These are phyloP conservation scores for Neosalanx taihuensis DNA, from an alignment of 2,797 vertebrate genomes.

Conservation along the genomic window DNA sequence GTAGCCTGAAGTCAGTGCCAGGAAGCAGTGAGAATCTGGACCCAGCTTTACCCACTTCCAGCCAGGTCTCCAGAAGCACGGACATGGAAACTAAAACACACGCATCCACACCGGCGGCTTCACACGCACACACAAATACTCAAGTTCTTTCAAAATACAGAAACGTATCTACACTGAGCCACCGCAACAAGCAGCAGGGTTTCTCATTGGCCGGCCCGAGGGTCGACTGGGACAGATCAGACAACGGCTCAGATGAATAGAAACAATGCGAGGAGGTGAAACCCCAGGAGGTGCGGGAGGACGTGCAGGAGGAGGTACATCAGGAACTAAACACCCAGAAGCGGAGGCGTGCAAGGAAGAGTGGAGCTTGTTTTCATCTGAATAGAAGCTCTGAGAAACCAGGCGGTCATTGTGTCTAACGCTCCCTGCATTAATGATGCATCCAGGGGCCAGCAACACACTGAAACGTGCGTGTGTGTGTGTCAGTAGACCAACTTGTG, in stretches of 20 bases:
- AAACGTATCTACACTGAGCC: neutral
- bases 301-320: constrained; percentile 26
- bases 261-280: neutral
- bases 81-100: constrained; percentile 3
- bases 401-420: constrained; percentile 40
- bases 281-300: constrained; percentile 34
- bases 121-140: neutral
- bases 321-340: no score
- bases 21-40: constrained; percentile 8
- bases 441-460: constrained; percentile 31
- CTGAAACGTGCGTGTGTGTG: constrained; percentile 6
- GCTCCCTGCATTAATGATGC: constrained; percentile 49
- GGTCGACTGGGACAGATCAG: constrained; percentile 37
- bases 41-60: constrained; percentile 6
- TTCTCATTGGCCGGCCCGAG: constrained; percentile 30
- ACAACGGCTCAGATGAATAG: constrained; percentile 38
- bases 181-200: constrained; percentile 13
- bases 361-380: constrained; percentile 40
- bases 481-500: neutral
- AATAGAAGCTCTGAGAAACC: constrained; percentile 37
- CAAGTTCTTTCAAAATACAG: constrained; percentile 1
- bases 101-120: neutral
- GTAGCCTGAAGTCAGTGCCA: constrained; percentile 5
- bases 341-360: no score
- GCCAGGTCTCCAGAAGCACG: constrained; percentile 9